Percentiles rank a stretch among this genome's conserved stretches.
Evolutionary conservation across 2,113 vertebrate genomes (phyloP).

Genomic region (human (Homo sapiens)): DNA sequence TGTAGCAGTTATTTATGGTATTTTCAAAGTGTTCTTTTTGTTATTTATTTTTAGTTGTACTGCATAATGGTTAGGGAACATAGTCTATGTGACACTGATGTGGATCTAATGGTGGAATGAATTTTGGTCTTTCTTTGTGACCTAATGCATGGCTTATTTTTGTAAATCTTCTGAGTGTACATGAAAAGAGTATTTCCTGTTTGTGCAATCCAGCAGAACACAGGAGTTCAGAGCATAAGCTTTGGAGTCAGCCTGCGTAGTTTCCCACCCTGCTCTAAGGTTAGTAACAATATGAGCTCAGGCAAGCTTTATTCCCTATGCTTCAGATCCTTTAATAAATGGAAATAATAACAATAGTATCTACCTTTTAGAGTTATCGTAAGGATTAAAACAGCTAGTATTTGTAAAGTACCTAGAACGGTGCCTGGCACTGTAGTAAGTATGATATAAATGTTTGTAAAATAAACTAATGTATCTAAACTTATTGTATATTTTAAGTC

Average conservation of each 20-base stretch:
- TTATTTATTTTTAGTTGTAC: background rate
- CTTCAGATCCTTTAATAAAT: background rate
- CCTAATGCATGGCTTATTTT: background rate
- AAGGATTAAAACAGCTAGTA: background rate
- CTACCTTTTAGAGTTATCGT: background rate
- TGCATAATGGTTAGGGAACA: background rate
- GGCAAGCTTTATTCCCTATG: background rate
- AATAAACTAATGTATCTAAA: background rate
- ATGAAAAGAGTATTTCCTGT: background rate
- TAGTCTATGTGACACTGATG: background rate
- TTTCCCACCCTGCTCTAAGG: background rate
- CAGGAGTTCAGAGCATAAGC: background rate
- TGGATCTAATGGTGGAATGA: background rate
- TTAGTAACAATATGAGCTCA: background rate
- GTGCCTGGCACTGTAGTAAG: background rate
- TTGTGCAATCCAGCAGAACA: background rate
- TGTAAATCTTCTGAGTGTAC: background rate
- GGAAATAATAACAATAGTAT: background rate
- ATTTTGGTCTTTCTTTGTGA: background rate
- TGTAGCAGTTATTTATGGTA: background rate
- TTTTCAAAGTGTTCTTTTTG: background rate
- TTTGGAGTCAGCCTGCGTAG: background rate
- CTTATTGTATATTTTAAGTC: background rate
- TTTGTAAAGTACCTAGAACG: background rate
- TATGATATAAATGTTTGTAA: background rate